Conservation (phyloP, 1,140 invertebrate species). For the Pentalonia nigronervosa region DNA sequence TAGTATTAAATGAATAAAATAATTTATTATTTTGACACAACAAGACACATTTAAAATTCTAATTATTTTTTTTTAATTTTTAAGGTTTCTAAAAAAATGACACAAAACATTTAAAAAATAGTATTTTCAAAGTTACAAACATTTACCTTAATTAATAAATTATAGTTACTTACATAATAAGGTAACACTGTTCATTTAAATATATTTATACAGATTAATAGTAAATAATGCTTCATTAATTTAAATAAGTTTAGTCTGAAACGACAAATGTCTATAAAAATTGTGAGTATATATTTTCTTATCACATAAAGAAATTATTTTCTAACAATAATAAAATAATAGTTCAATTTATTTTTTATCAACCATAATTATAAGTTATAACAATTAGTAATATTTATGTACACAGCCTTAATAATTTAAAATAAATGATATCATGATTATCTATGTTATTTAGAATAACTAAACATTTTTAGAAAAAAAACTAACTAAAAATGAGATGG, state of each 20-base stretch:
- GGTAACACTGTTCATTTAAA: not conserved
- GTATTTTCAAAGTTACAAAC: not conserved
- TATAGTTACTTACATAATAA: not conserved
- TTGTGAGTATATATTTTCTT: not conserved
- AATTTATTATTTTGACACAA: not conserved
- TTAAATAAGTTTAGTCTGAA: not conserved
- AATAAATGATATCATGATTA: not conserved
- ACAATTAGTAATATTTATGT: not conserved
- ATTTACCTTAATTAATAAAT: not conserved
- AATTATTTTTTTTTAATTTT: not conserved
- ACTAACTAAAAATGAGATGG: not conserved
- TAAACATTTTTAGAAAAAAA: not conserved
- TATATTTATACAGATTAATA: not conserved
- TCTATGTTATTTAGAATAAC: not conserved
- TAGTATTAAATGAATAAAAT: not conserved
- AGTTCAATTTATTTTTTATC: not conserved
- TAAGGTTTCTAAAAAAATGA: not conserved
- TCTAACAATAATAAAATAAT: not conserved
- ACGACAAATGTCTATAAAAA: not conserved
- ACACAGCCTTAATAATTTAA: not conserved
- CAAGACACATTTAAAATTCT: not conserved
- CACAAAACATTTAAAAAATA: not conserved
- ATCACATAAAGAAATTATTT: not conserved
- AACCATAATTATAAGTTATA: not conserved
- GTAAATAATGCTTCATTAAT: not conserved